Base-by-base conservation (phyloP, 2,797 vertebrate genomes). In the Anisognathus igniventris region DNA sequence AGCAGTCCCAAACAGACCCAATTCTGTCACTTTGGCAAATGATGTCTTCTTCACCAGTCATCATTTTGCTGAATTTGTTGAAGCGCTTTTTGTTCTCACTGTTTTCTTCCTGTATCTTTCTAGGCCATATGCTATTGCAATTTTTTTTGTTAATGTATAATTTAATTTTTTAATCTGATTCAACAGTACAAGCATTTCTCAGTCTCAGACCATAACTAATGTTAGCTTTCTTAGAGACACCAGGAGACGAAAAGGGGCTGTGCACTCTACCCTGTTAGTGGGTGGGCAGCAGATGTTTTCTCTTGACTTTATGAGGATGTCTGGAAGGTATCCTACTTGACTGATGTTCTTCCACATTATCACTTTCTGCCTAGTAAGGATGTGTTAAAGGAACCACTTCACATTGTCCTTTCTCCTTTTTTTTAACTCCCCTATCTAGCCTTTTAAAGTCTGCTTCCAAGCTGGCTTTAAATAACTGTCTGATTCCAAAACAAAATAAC, bases 391-490 rank as follows among this genome's bases (percentile, higher is more conserved):
- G 23, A 95, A 54, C 13, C 9, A 37, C 20, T 85, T 61, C 71
- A 61, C 23, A 33, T 88, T 67, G 16, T 25, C 6, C 31, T 57
- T 68, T 64, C 53, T 37, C 12, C n/a, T 54, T 56, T 58, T 58
- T 84, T 54, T 67, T 19, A 7, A 39, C 27, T 87, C 44, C 17
- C 60, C 10, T 65, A 51, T 64, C 50, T 64, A 86, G 56, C 77
- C 77, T 94, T 94, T 95, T 92, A 58, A 95, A 95, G 61, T 19
- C 44, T 79, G 17, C 30, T 68, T 94, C 60, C 72, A 51, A 72
- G 61, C 33, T 57, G 56, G 10, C 10, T 57, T 25, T 17, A 66
- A 51, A 73, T 61, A 75, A 30, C 73, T 92, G 15, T 23, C 48
- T 71, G 25, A 56, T 71, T 92, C 67, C 80, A 54, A 79, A 74